Base-by-base conservation (phyloP, 2,888 invertebrate genomes). In the Rhopalosiphum nymphaeae region DNA sequence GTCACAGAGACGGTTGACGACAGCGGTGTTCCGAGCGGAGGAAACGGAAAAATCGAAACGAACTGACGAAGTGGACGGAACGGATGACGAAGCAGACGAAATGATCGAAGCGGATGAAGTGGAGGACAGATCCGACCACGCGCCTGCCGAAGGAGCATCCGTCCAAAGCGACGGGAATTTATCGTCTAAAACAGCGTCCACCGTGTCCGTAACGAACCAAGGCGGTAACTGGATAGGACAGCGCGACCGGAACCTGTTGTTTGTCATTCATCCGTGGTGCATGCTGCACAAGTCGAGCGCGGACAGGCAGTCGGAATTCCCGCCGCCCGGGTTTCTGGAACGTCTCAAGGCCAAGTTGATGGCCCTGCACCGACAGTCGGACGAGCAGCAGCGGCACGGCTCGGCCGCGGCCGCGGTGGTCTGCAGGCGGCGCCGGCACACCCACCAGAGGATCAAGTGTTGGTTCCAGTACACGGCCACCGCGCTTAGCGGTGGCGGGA, bases 251-350 rank as follows among this genome's bases (percentile, higher is more conserved):
- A 91, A 91, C 42, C 11, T 94, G 26, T 36, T 94, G 90, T 61
- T 94, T 25, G 91, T 94, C 85, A 42, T 94, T 36, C 94, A 94
- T 29, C 94, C 94, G 85, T 94, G 94, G 94, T 91, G 94, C 67
- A 87, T 67, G 86, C 36, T 91, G 5, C 86, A 61, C 46, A 91
- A 94, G 42, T 91, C 94, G 53, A 42, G 29, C 16, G 61, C 36
- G 49, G 86, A 91, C 94, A 91, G 91, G 29, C 89, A 91, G 49
- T 85, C 94, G 49, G 94, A 94, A 46, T 94, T 94, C 44, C 94
- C 94, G 61, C 94, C 94, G 3, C 94, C 94, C 61, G 94, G 94
- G 0, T 94, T 94, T 29, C 61, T 94, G 49, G 85, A 94, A 87
- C 57, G 49, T 0, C 91, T 94, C 25, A 91, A 86, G 67, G 94